These are phyloP conservation scores for Entomobrya multifasciata DNA, from an alignment of 2,888 invertebrate genomes.

Conservation along the genomic window DNA sequence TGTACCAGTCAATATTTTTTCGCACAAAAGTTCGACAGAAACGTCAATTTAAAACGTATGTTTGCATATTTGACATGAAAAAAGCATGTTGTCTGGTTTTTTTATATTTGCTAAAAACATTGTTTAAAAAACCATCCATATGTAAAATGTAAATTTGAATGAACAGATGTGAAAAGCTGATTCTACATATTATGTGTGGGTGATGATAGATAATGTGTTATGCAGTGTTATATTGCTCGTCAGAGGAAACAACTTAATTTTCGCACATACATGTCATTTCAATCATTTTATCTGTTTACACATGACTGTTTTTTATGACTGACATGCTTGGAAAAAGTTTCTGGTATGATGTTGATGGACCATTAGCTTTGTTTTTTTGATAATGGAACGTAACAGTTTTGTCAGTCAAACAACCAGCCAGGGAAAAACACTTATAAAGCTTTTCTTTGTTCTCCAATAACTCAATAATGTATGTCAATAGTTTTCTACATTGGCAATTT, in stretches of 20 bases:
- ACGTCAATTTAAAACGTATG: too few relatives aligned
- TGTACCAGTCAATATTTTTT: too few relatives aligned
- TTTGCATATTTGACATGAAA: slow-evolving; percentile 17
- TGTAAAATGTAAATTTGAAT: too few relatives aligned
- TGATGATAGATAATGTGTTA: background rate
- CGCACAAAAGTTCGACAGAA: too few relatives aligned
- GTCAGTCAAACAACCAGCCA: background rate
- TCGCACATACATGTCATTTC: background rate
- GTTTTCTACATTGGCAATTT: too few relatives aligned
- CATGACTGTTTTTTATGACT: too few relatives aligned
- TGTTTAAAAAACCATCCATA: slow-evolving; percentile 5
- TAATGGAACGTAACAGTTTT: background rate
- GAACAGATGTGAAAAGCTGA: too few relatives aligned
- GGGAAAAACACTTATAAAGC: slow-evolving; percentile 11
- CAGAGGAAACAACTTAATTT: background rate
- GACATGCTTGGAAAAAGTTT: background rate
- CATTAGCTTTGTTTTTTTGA: background rate
- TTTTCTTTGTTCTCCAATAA: background rate
- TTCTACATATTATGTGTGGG: background rate
- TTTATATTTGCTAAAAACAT: slow-evolving; percentile 18
- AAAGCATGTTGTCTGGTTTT: background rate
- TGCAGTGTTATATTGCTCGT: background rate
- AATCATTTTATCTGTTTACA: slow-evolving; percentile 6
- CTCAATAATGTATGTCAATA: too few relatives aligned
- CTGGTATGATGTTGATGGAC: too few relatives aligned